Base-by-base conservation (phyloP, 2,797 vertebrate genomes). In the Cetoscarus ocellatus region DNA sequence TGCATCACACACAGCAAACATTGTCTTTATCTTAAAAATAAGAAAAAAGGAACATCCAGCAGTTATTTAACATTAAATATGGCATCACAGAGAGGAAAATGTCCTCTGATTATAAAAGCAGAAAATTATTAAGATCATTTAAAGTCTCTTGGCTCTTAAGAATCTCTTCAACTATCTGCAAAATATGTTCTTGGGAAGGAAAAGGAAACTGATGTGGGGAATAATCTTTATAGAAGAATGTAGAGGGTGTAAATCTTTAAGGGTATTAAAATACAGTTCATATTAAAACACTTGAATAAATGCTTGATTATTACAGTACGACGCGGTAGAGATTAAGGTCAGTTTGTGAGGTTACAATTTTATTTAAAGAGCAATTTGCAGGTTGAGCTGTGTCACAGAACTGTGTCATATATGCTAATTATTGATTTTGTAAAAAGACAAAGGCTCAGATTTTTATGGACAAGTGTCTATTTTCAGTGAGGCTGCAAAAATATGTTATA, bases 1-100 rank as follows among this genome's bases (percentile, higher is more conserved):
- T 63, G 58, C 47, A 72, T 55, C 27, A 44, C 63, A 68, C 27
- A 52, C 56, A 56, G 48, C 57, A 12, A 13, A 61, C 52, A 68
- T 61, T 40, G 49, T 82, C 70, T 61, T 72, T 0, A 50, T 59
- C 50, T 73, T 60, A 6, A 36, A 34, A 19, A 51, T 38, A 18
- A 40, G 11, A 39, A 61, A 50, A 9, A 47, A 55, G 3, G 56
- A 65, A 63, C 59, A 62, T 76, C 70, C 77, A 78, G 77, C 75
- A 52, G 74, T 64, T 74, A 42, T 36, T 72, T 7, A 17, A 56
- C 15, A n/a, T 66, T 51, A 67, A 42, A 17, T 38, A 42, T 39
- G 39, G 51, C 61, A 43, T 53, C 55, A 51, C 48, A 11, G 48
- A 57, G 3, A 52, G 15, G 17, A 51, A 18, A 4, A 8, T 0